Conservation (phyloP, 2,888 invertebrate genomes). For the Sussaba pulchella region DNA sequence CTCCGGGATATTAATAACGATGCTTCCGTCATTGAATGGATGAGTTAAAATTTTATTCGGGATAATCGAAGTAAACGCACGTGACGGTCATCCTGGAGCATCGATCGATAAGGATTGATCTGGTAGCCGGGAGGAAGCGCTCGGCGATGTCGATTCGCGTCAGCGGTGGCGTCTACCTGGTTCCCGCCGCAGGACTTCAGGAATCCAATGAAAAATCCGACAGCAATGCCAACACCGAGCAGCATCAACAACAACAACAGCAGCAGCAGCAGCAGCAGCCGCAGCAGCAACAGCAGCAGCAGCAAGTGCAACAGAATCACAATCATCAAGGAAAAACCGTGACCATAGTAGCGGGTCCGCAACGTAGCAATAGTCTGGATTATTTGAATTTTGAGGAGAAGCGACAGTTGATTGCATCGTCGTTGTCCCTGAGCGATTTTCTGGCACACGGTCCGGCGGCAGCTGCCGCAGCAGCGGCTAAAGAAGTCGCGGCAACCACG, state of each 20-base stretch:
- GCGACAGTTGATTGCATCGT: slow-evolving; percentile 94
- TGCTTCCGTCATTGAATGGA: no score
- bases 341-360: slow-evolving; percentile 88
- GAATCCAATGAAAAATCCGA: slow-evolving; percentile 69
- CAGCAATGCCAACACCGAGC: slow-evolving; percentile 68
- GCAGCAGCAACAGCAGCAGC: slow-evolving; percentile 58
- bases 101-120: slow-evolving; percentile 61
- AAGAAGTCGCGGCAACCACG: slow-evolving; percentile 85
- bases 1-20: no score
- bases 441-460: slow-evolving; percentile 89
- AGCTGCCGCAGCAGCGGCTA: slow-evolving; percentile 84
- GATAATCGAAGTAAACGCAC: not conserved
- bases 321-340: slow-evolving; percentile 85
- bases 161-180: slow-evolving; percentile 82
- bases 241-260: slow-evolving; percentile 13
- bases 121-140: slow-evolving; percentile 55
- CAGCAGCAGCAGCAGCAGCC: slow-evolving; percentile 53
- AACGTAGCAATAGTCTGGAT: slow-evolving; percentile 93
- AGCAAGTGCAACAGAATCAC: slow-evolving; percentile 74
- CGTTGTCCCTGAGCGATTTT: slow-evolving; percentile 94
- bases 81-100: slow-evolving; percentile 37
- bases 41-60: no score
- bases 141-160: slow-evolving; percentile 82
- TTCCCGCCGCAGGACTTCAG: slow-evolving; percentile 76
- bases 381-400: slow-evolving; percentile 97